These are phyloP conservation scores for Panthera uncia DNA, from an alignment of 2,113 vertebrate species.

Conservation along the genomic window DNA sequence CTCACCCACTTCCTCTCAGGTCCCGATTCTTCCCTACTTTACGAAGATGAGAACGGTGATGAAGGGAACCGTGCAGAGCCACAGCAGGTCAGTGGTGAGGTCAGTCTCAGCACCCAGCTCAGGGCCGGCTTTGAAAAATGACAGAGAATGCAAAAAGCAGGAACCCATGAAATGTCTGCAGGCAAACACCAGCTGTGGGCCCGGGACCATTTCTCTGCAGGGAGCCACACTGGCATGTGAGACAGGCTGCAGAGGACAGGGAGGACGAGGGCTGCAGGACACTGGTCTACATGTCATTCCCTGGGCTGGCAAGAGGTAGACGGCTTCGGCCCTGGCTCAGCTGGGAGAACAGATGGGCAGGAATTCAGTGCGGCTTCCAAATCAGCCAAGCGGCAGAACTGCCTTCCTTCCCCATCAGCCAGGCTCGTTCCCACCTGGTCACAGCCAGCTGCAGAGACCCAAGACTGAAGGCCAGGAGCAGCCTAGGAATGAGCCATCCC, in stretches of 20 bases:
- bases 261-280: neutral
- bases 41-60: neutral
- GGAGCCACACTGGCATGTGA: neutral
- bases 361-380: conserved; percentile 70
- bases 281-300: conserved; percentile 61
- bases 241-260: neutral
- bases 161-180: neutral
- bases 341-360: conserved; percentile 81
- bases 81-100: neutral
- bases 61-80: neutral
- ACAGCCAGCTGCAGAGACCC: conserved; percentile 7
- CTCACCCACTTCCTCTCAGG: no score
- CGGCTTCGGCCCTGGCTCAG: conserved; percentile 62
- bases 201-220: neutral
- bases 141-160: neutral
- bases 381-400: conserved; percentile 75
- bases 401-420: conserved; percentile 73
- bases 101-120: neutral
- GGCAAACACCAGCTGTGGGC: neutral
- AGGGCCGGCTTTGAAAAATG: neutral
- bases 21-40: neutral
- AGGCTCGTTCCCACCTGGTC: neutral
- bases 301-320: neutral
- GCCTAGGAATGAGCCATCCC: neutral
- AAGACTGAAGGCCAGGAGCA: neutral